Evolutionary conservation across 2,888 invertebrate genomes (phyloP), one percentile per base, ranked within the genome.

Genomic region (Globia sparganii): DNA sequence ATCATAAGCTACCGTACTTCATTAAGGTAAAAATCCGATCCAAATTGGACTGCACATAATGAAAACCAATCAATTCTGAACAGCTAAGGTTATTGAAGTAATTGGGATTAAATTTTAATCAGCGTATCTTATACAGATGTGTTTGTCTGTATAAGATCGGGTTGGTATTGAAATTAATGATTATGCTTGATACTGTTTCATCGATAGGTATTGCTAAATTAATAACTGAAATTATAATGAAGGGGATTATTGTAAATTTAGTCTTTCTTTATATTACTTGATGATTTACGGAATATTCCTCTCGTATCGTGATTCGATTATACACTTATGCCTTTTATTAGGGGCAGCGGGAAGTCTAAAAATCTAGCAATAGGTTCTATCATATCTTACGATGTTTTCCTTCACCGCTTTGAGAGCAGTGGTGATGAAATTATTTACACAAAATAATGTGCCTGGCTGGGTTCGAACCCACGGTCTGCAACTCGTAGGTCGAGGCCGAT

Each of bases 31-130:
- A 89, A 87, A 87, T 87, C 80, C 76, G 75, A 72, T 75, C 77
- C 37, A 72, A 87, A 84, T 86, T 82, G 83, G 67, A 80, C 69
- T 84, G 73, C 78, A 75, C 73, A 77, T 82, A 80, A 88, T 85
- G 85, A 74, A 88, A 88, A 77, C 80, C 87, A 86, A 88, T 86
- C 87, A 83, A 77, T 76, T 80, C 58, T 70, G 72, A 72, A 78
- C 78, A 80, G 74, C 65, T 75, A 84, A 79, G 75, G 81, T 77
- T 88, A 88, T 87, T 85, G 77, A 72, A 73, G 68, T 85, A 87
- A 90, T 87, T 83, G 79, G 78, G 66, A 86, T 88, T 87, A 83
- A 85, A 85, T 75, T 87, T 86, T 88, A 90, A 90, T 89, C 84
- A 85, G 86, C 72, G 72, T 83, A n/a, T 79, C 80, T 80, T 78